Base-by-base conservation (phyloP, 2,888 invertebrate species). In the Leucoma salicis region DNA sequence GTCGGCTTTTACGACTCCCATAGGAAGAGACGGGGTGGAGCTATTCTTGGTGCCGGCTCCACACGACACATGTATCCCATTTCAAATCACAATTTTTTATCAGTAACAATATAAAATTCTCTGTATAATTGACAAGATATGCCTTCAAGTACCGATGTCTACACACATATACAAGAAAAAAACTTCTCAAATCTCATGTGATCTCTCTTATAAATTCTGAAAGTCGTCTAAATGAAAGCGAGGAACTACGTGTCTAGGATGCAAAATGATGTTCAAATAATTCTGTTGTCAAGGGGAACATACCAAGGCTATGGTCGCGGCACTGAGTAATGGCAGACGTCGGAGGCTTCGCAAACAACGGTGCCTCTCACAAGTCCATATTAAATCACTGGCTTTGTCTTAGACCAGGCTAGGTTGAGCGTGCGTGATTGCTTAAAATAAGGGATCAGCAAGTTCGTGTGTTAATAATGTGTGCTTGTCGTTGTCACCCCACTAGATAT, bases 201-300 rank as follows among this genome's bases (percentile, higher is more conserved):
- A n/a, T n/a, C n/a, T 21, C 31, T 15, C 12, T 29, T 36, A 42
- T 39, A 47, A 54, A 58, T 39, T 31, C 8, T 15, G 1, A 45
- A 56, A 31, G 28, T 3, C 25, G 10, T 36, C 32, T 44, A 44
- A 56, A 49, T 47, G 49, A 48, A 48, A 58, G 46, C 31, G 12
- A 18, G 42, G 42, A 31, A 29, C 35, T 31, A 12, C 66, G 67
- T 59, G 63, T 43, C 37, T 46, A 56, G 74, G 73, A 75, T 77
- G 63, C 70, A 70, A 70, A 73, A 73, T 66, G 64, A 66, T 74
- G 71, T 69, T 72, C 77, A 72, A 78, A 78, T 78, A 77, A 78
- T 78, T 62, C 66, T 61, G 64, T 63, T 71, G 74, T 72, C 77
- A 69, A 66, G 69, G 65, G 69, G 70, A 74, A 78, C 76, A 77